These are phyloP conservation scores for Crossaster papposus DNA, from an alignment of 53 echinoderm and acorn worm species.

Conservation along the genomic window DNA sequence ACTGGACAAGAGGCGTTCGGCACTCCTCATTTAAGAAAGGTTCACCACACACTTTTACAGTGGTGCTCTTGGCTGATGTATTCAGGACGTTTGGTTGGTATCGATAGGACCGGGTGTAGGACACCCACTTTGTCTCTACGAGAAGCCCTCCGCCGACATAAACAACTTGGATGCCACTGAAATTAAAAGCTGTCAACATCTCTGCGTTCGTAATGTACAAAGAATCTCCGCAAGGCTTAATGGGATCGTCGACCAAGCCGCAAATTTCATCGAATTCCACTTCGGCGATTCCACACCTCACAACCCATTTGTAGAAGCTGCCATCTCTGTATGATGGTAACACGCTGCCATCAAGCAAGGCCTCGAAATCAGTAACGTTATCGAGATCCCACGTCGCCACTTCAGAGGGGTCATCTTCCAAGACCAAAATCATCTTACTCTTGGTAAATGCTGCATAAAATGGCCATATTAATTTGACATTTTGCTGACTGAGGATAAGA, in stretches of 20 bases:
- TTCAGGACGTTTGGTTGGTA: neutral
- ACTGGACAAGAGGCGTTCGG: neutral
- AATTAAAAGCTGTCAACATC: neutral
- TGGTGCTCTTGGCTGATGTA: neutral
- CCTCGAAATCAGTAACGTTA: conserved; percentile 26
- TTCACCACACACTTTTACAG: neutral
- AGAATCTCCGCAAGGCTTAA: neutral
- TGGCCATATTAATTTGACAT: conserved; percentile 26
- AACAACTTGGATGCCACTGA: conserved; percentile 14
- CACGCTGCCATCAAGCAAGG: conserved; percentile 12
- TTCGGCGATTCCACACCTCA: neutral
- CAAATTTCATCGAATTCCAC: conserved; percentile 33
- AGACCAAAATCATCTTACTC: neutral
- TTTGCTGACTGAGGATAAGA: conserved; percentile 15
- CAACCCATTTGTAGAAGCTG: neutral
- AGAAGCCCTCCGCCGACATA: conserved; percentile 24
- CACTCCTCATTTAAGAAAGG: neutral
- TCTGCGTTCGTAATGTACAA: neutral
- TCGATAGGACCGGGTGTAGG: neutral
- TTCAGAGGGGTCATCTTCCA: neutral
- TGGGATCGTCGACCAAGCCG: neutral
- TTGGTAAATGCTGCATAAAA: neutral
- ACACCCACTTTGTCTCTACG: neutral
- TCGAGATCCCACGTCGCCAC: conserved; percentile 12
- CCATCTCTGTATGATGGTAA: neutral